phyloP scores from a whole-genome alignment of 1,140 invertebrate species.

The Achatina immaculata region DNA sequence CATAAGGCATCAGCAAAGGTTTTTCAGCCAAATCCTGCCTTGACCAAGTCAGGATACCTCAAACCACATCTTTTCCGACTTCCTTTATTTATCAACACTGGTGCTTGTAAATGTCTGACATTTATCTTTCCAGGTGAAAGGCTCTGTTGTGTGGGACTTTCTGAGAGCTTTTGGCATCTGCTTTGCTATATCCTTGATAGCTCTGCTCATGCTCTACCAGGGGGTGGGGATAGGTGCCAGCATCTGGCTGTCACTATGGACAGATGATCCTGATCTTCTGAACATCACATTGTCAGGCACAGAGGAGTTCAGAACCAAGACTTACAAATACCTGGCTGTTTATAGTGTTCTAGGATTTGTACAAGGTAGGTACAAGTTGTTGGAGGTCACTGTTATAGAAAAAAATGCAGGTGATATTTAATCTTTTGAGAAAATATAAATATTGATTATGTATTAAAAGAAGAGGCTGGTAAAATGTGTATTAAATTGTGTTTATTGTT shows the following conservation, averaged over 20 bases:
- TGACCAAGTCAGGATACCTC: too few species aligned
- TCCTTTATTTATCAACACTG: too few species aligned
- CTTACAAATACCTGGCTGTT: slow-evolving; percentile 36
- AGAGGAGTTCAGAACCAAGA: slow-evolving; percentile 24
- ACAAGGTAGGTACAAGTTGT: slow-evolving; percentile 31
- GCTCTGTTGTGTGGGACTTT: slow-evolving; percentile 89
- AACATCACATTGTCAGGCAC: slow-evolving; percentile 31
- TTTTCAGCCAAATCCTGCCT: too few species aligned
- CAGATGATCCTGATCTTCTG: slow-evolving; percentile 38
- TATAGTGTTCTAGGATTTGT: slow-evolving; percentile 38
- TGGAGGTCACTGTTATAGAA: slow-evolving; percentile 74
- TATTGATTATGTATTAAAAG: too few species aligned
- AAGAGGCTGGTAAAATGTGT: too few species aligned
- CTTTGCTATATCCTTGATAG: slow-evolving; percentile 73
- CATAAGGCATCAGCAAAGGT: too few species aligned
- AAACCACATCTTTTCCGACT: too few species aligned
- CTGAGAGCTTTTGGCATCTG: slow-evolving; percentile 85
- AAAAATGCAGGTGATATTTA: too few species aligned
- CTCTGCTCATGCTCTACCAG: slow-evolving; percentile 57
- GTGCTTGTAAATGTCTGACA: too few species aligned
- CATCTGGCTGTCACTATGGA: slow-evolving; percentile 45
- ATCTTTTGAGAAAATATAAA: too few species aligned
- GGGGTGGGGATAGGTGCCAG: slow-evolving; percentile 32
- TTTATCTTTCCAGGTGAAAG: slow-evolving; percentile 79
- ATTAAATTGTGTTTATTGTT: too few species aligned